Evolutionary conservation across 2,113 vertebrate genomes (phyloP).

Genomic region (Clupea harengus): DNA sequence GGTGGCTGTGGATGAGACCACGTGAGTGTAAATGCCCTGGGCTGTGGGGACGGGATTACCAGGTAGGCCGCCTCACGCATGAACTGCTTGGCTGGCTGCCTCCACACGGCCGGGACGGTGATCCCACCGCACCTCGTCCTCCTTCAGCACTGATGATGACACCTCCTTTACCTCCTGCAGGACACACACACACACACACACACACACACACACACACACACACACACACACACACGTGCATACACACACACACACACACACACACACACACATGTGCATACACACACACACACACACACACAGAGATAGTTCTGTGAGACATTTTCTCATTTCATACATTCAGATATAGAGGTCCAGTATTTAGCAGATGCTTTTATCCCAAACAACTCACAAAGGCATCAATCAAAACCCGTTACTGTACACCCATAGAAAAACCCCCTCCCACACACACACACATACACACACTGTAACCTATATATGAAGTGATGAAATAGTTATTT

Average conservation of each 20-base stretch:
- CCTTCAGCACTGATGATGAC: slow-evolving; percentile 73
- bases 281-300: background rate
- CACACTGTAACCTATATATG: too few relatives aligned
- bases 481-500: too few relatives aligned
- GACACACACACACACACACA: slow-evolving; percentile 25
- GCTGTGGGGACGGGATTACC: slow-evolving; percentile 64
- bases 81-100: slow-evolving; percentile 96
- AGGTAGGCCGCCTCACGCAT: slow-evolving; percentile 94
- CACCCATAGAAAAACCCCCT: too few relatives aligned
- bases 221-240: too few relatives aligned
- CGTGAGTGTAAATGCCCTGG: background rate
- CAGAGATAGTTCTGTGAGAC: too few relatives aligned
- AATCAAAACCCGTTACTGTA: too few relatives aligned
- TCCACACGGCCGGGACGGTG: slow-evolving; percentile 97
- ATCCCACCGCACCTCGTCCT: slow-evolving; percentile 84
- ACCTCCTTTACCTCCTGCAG: slow-evolving; percentile 89
- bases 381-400: too few relatives aligned
- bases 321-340: too few relatives aligned
- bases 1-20: background rate
- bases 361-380: too few relatives aligned
- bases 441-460: background rate
- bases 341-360: too few relatives aligned
- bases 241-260: background rate
- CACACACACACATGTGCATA: too few relatives aligned
- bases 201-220: too few relatives aligned